Evolutionary conservation across 2,797 vertebrate species (phyloP).

Genomic region (Chelon labrosus): DNA sequence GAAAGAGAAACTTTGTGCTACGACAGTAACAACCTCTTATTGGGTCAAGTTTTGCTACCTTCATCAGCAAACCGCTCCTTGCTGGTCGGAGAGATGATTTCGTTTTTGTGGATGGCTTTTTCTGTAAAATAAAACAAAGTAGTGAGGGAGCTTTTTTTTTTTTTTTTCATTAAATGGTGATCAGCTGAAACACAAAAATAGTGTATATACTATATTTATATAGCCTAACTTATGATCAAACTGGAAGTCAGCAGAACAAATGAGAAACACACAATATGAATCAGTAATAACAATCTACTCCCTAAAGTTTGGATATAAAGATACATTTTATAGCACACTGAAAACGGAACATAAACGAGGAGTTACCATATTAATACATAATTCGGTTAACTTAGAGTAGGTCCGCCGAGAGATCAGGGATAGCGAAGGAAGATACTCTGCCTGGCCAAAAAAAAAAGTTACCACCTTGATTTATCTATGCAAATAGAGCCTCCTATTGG

Average conservation of each 20-base stretch:
- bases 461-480: no score
- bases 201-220: no score
- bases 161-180: no score
- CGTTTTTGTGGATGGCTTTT: rapidly evolving
- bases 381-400: background rate
- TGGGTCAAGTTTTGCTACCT: conserved; percentile 42
- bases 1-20: background rate
- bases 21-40: background rate
- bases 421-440: background rate
- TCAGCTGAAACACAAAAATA: no score
- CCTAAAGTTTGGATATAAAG: background rate
- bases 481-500: no score
- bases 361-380: background rate
- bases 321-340: background rate
- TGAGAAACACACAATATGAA: no score
- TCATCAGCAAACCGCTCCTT: conserved; percentile 33
- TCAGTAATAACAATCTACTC: no score
- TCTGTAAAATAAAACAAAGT: conserved; percentile 26
- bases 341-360: background rate
- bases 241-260: no score
- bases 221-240: no score
- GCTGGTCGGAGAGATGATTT: conserved; percentile 34
- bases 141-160: background rate
- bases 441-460: no score
- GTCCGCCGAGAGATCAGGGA: background rate